Evolutionary conservation across 2,113 vertebrate genomes (phyloP).

Genomic region (Calonectris borealis): DNA sequence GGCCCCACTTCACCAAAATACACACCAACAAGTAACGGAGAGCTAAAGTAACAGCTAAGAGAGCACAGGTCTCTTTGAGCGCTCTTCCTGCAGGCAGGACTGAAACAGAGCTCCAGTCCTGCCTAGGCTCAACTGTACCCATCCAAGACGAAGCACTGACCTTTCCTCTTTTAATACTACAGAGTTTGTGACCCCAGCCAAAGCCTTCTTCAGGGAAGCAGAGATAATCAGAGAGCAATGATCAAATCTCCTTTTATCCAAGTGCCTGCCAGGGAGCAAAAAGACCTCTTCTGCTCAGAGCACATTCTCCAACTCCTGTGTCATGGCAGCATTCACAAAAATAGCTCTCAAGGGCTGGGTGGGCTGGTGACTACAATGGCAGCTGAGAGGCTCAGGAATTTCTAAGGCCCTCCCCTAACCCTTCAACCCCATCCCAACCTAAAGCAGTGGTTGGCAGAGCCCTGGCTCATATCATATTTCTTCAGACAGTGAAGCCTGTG

Average conservation of each 20-base stretch:
- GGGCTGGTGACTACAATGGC: conserved; percentile 8
- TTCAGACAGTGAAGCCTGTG: background rate
- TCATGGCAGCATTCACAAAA: background rate
- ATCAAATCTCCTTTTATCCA: background rate
- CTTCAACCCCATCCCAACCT: background rate
- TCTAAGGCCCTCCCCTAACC: background rate
- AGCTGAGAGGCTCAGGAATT: conserved; percentile 60
- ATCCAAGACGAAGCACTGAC: background rate
- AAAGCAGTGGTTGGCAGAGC: background rate
- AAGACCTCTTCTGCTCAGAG: background rate
- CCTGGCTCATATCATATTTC: background rate
- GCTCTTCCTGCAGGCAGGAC: background rate
- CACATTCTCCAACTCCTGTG: background rate
- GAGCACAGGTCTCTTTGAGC: background rate
- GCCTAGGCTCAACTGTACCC: rapidly evolving
- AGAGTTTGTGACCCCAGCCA: background rate
- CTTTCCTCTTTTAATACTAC: background rate
- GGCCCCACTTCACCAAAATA: background rate
- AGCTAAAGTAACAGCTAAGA: background rate
- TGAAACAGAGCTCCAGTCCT: background rate
- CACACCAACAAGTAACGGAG: background rate
- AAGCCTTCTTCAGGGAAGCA: background rate
- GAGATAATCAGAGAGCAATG: background rate
- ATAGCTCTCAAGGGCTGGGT: conserved; percentile 39
- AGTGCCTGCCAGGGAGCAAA: background rate